phyloP scores from a whole-genome alignment of 2,888 invertebrate species.

The Hololepta plana region DNA sequence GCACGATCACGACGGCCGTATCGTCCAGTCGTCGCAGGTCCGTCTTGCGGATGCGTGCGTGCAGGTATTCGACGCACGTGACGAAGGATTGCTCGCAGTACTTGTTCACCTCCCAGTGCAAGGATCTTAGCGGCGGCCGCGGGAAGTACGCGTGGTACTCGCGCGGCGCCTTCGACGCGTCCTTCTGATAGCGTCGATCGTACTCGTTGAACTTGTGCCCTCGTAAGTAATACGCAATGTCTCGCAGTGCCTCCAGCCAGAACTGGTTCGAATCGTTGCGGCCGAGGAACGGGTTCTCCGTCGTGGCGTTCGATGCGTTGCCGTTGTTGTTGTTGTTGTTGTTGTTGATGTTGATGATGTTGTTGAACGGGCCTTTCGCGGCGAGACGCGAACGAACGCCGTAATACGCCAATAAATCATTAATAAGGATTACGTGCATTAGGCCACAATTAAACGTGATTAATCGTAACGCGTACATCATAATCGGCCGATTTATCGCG shows the following conservation, averaged over 20 bases:
- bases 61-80: conserved; percentile 37
- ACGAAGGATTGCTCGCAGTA: conserved; percentile 34
- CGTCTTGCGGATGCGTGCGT: conserved; percentile 18
- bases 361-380: no score
- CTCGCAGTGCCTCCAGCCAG: conserved; percentile 32
- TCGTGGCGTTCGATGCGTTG: no score
- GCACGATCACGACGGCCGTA: conserved; percentile 28
- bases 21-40: conserved; percentile 33
- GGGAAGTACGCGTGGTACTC: conserved; percentile 31
- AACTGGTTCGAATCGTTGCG: conserved; percentile 11
- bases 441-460: no score
- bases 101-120: conserved; percentile 43
- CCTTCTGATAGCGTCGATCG: conserved; percentile 31
- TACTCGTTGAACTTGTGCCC: conserved; percentile 45
- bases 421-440: no score
- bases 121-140: conserved; percentile 31
- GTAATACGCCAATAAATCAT: no score
- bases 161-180: conserved; percentile 14
- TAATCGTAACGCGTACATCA: no score
- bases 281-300: conserved; percentile 10
- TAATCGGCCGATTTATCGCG: no score
- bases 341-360: no score
- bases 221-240: conserved; percentile 41
- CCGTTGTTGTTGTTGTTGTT: no score
- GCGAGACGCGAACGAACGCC: no score